These are phyloP conservation scores for Siniperca scherzeri DNA, from an alignment of 2,797 vertebrate genomes.

Conservation along the genomic window DNA sequence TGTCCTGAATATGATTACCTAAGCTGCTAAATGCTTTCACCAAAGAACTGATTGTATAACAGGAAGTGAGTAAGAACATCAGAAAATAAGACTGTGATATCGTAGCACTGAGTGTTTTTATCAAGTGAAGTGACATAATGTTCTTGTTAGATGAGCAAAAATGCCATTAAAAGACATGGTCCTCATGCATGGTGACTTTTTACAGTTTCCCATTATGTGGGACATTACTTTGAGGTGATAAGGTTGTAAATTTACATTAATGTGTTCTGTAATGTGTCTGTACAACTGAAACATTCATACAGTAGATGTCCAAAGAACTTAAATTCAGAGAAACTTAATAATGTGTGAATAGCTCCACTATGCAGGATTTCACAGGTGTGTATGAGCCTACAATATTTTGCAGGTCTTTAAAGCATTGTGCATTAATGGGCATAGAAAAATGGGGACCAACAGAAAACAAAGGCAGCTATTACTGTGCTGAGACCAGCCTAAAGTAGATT, in stretches of 20 bases:
- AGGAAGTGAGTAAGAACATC: not conserved
- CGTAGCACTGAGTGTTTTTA: constrained; percentile 10
- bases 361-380: constrained; percentile 11
- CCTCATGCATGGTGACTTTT: constrained; percentile 45
- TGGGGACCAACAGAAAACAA: constrained; percentile 30
- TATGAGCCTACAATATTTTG: not conserved
- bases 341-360: constrained; percentile 14
- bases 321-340: constrained; percentile 38
- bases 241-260: constrained; percentile 40
- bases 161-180: constrained; percentile 28
- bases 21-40: constrained; percentile 16
- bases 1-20: constrained; percentile 19
- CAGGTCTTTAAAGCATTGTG: constrained; percentile 9
- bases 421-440: constrained; percentile 21
- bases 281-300: constrained; percentile 5
- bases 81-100: not conserved
- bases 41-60: not conserved
- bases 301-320: constrained; percentile 7
- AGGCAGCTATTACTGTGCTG: constrained; percentile 28
- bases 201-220: constrained; percentile 49
- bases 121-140: constrained; percentile 12
- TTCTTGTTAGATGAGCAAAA: constrained; percentile 44
- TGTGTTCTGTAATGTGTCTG: constrained; percentile 12
- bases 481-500: constrained; percentile 39
- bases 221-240: constrained; percentile 42